Base-by-base conservation (phyloP, 2,888 invertebrate species). In the Amblyjoppa fuscipennis region DNA sequence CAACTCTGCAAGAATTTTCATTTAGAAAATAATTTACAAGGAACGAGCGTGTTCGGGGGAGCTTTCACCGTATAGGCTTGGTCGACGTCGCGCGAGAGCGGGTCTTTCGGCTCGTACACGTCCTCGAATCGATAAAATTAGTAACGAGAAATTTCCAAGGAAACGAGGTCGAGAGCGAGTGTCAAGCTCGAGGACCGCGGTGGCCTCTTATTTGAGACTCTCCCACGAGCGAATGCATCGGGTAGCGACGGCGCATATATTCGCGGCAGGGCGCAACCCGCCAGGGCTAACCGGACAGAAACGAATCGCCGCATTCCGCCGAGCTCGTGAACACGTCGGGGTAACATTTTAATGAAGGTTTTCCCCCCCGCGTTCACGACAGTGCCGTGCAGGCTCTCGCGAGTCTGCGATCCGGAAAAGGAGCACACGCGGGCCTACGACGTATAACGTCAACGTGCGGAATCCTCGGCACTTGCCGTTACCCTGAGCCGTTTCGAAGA, bases 301-400 rank as follows among this genome's bases (percentile, higher is more conserved):
- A 75, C 49, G 75, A 81, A 81, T 75, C 56, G 81, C 69, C 34
- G 69, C 49, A 81, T 75, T 81, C 81, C 75, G 34, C 11, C 34
- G 69, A 81, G 69, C 81, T 75, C 81, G 61, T 70, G 75, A 81
- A 69, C 75, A 81, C 69, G 81, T 61, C 61, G 59, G 49, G 25
- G 38, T 70, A 81, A 81, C 81, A 75, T 81, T 81, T 75, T 75
- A 81, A 81, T 69, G 75, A 81, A 69, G 81, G 74, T 81, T 74
- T 75, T 53, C 61, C 68, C 20, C 41, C 73, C 31, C 28, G 20
- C 25, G 20, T 61, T 34, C 41, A n/a, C 9, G 66, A 20, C 69
- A 20, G 38, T 31, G 34, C 31, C 49, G 25, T 53, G 34, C 61
- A 9, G 25, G 34, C 16, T 38, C 64, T 71, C 61, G 34, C 61